A percentile compares a stretch with the other conserved stretches of the same genome.
Evolutionary conservation across 2,888 invertebrate species (phyloP).

Genomic region (Scaptomyza flava): DNA sequence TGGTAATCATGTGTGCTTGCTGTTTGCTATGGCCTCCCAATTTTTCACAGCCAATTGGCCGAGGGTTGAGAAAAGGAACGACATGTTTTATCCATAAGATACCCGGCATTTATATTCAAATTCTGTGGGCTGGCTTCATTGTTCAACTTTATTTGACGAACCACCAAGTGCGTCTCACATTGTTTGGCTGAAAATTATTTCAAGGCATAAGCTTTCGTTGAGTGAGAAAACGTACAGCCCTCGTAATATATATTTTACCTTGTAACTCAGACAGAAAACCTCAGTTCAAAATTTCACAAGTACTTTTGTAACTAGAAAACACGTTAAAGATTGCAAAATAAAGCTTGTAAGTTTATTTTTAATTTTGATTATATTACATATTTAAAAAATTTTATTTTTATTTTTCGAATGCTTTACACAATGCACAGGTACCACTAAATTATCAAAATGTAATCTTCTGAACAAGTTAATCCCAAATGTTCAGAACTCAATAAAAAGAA

Average conservation of each 20-base stretch:
- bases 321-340: not conserved
- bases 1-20: slow-evolving; percentile 54
- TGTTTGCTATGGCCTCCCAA: slow-evolving; percentile 50
- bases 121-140: slow-evolving; percentile 36
- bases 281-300: not conserved
- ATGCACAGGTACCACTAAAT: no score
- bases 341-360: not conserved
- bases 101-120: slow-evolving; percentile 57
- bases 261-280: not conserved
- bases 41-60: slow-evolving; percentile 52
- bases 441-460: not conserved
- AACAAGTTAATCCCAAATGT: slow-evolving; percentile 2
- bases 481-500: slow-evolving; percentile 23
- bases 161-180: slow-evolving; percentile 51
- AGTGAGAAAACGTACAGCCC: not conserved
- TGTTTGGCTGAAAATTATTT: slow-evolving; percentile 44
- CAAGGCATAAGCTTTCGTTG: slow-evolving; percentile 23
- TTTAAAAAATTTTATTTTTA: not conserved
- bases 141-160: slow-evolving; percentile 4
- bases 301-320: not conserved
- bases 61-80: slow-evolving; percentile 22
- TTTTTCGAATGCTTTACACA: not conserved
- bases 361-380: no score
- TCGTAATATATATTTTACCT: not conserved
- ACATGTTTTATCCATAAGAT: slow-evolving; percentile 30